These are phyloP conservation scores for Sardina pilchardus DNA, from an alignment of 2,113 vertebrate genomes.

Conservation along the genomic window DNA sequence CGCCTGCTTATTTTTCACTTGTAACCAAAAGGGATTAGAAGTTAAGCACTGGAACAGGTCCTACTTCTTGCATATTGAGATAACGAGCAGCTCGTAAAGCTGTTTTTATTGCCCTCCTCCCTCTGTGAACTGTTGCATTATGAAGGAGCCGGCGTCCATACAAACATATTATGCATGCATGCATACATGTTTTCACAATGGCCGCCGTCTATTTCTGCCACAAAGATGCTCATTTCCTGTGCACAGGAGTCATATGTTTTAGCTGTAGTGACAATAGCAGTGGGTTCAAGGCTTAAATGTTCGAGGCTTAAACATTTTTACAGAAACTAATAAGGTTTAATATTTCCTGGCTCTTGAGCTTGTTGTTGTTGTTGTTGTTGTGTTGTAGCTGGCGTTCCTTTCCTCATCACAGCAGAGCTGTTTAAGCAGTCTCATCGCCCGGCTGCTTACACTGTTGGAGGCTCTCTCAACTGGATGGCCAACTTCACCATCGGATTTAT, in stretches of 20 bases:
- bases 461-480: slow-evolving; percentile 88
- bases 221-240: background rate
- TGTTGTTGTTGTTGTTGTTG: background rate
- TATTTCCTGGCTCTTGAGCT: background rate
- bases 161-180: slow-evolving; percentile 29
- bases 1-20: slow-evolving; percentile 60
- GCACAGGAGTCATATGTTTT: background rate
- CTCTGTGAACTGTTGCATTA: slow-evolving; percentile 51
- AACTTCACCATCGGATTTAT: slow-evolving; percentile 89
- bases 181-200: background rate
- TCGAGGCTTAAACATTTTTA: background rate
- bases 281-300: background rate
- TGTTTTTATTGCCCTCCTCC: slow-evolving; percentile 46
- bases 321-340: background rate
- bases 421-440: slow-evolving; percentile 87
- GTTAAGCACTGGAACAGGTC: slow-evolving; percentile 57
- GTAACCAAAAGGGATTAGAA: slow-evolving; percentile 59
- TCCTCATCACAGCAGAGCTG: slow-evolving; percentile 87
- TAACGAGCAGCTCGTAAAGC: slow-evolving; percentile 53
- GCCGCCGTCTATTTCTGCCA: background rate
- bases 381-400: slow-evolving; percentile 78
- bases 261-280: too few species aligned
- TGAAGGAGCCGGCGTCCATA: slow-evolving; percentile 22
- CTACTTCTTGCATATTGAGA: slow-evolving; percentile 47
- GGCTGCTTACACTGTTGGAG: slow-evolving; percentile 82